Base-by-base conservation (phyloP, 2,113 vertebrate species). In the Seriola rivoliana region DNA sequence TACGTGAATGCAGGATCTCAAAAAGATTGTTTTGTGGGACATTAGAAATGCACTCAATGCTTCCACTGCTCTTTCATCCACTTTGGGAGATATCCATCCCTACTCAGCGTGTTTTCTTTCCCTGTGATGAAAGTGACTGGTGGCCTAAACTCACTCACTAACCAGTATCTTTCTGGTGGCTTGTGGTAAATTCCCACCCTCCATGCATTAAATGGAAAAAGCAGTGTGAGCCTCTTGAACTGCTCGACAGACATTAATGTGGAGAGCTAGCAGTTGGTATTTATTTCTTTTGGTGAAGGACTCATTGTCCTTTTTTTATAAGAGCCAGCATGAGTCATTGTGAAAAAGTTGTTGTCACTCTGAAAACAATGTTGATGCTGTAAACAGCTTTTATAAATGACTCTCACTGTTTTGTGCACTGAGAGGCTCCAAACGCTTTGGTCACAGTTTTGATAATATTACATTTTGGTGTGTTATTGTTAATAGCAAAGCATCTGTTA, bases 231-330 rank as follows among this genome's bases (percentile, higher is more conserved):
- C 34, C 40, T 42, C 8, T 42, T 42, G 8, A 42, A 42, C 40
- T 42, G 40, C 8, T 42, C 40, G 9, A 42, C 40, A 42, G 40
- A 11, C 42, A 17, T 48, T 34, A 54, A 54, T 66, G 72, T 75
- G 36, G 60, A 65, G 40, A 75, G 62, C n/a, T n/a, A 36, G 66
- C 81, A 52, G 72, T 38, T 68, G 12, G 40, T 57, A 29, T 76
- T 48, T 59, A 17, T 66, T 72, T 21, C 17, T 60, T 29, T 42
- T 36, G 48, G 42, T 9, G 7, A 67, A 21, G 14, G 52, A 44
- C 42, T 44, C 9, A 54, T 1, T 54, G 52, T 54, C 52, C 52
- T n/a, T 57, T 57, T 29, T 55, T 57, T 42, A 13, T 12, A 32
- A 16, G 25, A 32, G 12, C 14, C 57, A 11, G 52, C 11, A n/a